A percentile compares a stretch with the other conserved stretches of the same genome.
Conservation (phyloP, 2,797 vertebrate species). For the Mus minutoides region DNA sequence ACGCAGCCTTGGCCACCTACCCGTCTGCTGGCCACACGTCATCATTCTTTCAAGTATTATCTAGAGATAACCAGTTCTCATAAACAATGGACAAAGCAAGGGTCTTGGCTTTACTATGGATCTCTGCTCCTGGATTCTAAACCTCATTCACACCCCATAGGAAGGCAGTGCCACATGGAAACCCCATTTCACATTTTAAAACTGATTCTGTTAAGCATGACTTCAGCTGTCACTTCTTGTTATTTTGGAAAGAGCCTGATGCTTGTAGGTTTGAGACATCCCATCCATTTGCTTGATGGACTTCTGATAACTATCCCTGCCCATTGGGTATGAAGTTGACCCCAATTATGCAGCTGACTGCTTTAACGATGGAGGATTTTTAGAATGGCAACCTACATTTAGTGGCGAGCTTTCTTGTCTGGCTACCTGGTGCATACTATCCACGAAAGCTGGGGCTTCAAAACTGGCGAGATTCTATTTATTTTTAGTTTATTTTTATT, state of each 20-base stretch:
- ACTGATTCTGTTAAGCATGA: conserved; percentile 68
- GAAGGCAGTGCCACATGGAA: conserved; percentile 71
- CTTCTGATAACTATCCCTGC: conserved; percentile 78
- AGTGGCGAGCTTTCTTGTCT: conserved; percentile 32
- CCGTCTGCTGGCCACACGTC: conserved; percentile 8
- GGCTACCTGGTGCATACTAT: conserved; percentile 5
- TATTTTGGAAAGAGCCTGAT: conserved; percentile 72
- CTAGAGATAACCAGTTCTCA: conserved; percentile 34
- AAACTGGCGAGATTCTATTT: conserved; percentile 25
- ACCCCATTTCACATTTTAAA: conserved; percentile 80
- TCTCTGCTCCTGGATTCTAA: conserved; percentile 57
- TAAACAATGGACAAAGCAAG: conserved; percentile 45
- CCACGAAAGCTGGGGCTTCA: conserved; percentile 61
- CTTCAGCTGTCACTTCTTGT: conserved; percentile 72
- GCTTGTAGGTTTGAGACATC: conserved; percentile 74
- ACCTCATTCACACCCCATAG: conserved; percentile 67
- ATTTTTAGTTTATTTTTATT: conserved; percentile 47
- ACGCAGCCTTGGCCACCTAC: conserved; percentile 18
- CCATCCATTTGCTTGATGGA: conserved; percentile 78
- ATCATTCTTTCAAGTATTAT: conserved; percentile 52
- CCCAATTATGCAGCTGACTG: conserved; percentile 69
- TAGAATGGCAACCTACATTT: conserved; percentile 39
- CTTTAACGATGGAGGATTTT: conserved; percentile 72
- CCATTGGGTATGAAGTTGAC: conserved; percentile 70
- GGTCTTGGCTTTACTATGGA: conserved; percentile 4